Conservation (phyloP, 2,797 vertebrate genomes). For the Schizopygopsis pylzovi region DNA sequence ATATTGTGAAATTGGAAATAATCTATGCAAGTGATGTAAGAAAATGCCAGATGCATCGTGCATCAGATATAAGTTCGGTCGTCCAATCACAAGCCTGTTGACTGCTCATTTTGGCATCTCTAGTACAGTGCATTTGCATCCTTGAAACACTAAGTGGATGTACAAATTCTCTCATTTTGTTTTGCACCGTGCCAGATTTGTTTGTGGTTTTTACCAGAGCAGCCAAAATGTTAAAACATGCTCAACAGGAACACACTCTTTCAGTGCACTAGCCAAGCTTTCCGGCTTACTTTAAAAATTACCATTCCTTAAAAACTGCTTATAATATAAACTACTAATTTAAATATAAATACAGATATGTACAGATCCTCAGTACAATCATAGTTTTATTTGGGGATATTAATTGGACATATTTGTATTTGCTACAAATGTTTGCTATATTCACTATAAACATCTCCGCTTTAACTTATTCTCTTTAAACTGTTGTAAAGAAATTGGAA, state of each 20-base stretch:
- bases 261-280: neutral
- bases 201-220: neutral
- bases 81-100: neutral
- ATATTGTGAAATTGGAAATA: conserved; percentile 26
- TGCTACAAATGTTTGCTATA: neutral
- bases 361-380: neutral
- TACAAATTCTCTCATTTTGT: neutral
- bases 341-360: neutral
- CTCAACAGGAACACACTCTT: neutral
- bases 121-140: neutral
- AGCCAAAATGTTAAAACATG: neutral
- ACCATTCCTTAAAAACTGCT: neutral
- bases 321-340: neutral
- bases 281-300: neutral
- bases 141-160: neutral
- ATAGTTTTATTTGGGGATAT: neutral
- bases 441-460: neutral
- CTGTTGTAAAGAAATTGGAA: neutral
- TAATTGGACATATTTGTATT: no score
- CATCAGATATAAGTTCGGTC: neutral
- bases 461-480: neutral
- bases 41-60: neutral
- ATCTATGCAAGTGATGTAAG: conserved; percentile 20
- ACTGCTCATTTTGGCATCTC: neutral
- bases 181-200: neutral